phyloP scores from a whole-genome alignment of 2,888 invertebrate species.

The Tetheella fluctuosa region DNA sequence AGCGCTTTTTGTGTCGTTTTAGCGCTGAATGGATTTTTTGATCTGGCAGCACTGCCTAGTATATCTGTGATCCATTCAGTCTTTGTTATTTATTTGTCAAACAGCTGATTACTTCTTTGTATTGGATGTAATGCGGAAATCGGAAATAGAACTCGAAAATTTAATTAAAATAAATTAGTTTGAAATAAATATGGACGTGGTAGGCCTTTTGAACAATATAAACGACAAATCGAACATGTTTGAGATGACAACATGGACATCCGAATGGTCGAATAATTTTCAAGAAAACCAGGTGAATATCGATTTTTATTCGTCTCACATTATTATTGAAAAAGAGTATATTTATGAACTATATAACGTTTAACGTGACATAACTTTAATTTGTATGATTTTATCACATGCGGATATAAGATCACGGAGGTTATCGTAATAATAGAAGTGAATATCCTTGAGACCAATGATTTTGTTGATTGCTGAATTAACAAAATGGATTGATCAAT shows the following conservation, averaged over 20 bases:
- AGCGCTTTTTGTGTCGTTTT: no score
- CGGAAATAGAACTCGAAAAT: slow-evolving; percentile 29
- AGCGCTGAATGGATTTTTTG: no score
- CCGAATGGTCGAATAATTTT: slow-evolving; percentile 76
- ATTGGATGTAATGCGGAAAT: slow-evolving; percentile 28
- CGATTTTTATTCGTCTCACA: slow-evolving; percentile 41
- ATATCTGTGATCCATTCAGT: slow-evolving; percentile 11
- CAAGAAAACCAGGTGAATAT: slow-evolving; percentile 79
- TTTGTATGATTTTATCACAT: not conserved
- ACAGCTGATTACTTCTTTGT: slow-evolving; percentile 55
- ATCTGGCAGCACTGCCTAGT: no score
- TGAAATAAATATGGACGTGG: slow-evolving; percentile 70
- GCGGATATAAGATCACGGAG: slow-evolving; percentile 12
- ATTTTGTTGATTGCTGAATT: slow-evolving; percentile 32
- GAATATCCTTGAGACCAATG: slow-evolving; percentile 57
- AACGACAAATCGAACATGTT: slow-evolving; percentile 78
- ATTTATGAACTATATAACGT: slow-evolving; percentile 7
- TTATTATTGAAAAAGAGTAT: slow-evolving; percentile 16
- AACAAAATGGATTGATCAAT: slow-evolving; percentile 24
- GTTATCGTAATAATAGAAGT: slow-evolving; percentile 27
- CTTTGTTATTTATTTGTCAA: slow-evolving; percentile 46
- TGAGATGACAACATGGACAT: slow-evolving; percentile 78
- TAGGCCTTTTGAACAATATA: slow-evolving; percentile 74
- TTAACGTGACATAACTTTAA: not conserved
- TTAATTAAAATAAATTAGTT: not conserved